Evolutionary conservation across 37 sponge, comb jelly and placozoan genomes (phyloP), one percentile per base, ranked within the genome.

Genomic region (Mnemiopsis leidyi): DNA sequence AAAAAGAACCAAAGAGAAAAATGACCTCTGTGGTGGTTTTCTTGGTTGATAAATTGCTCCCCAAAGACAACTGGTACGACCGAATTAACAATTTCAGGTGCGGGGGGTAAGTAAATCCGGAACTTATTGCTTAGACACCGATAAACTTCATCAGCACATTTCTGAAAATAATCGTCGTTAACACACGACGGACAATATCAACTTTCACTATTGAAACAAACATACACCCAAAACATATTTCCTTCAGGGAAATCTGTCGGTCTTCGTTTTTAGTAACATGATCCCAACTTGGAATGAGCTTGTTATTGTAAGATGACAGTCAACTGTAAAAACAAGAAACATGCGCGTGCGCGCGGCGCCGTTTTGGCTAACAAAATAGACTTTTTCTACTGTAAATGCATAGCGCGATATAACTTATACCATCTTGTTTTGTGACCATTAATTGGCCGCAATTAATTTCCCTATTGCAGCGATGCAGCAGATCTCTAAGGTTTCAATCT

Each of bases 1-100:
- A 48, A 48, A 48, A 48, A 5, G 13, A 5, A 48, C 61, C 61
- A 48, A 13, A 5, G 61, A 5, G 13, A 82, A 5, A 29, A 34
- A 5, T 82, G 18, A 82, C 82, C 82, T 82, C 38, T 31, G 23
- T 82, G 82, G 7, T 82, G 31, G 38, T 82, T 34, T 34, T 82
- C 82, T 23, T 23, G 7, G 23, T 85, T 29, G 26, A 85, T 13
- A 28, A 36, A 37, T 21, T 85, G 90, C 35, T 85, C 90, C 40
- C 90, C 90, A 33, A 85, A 85, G 7, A 85, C 90, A 23, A 23
- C 23, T 16, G 25, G 24, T 1, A 85, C 40, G 2, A 0, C 90
- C 1, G 48, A 7, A 1, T 20, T 0, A 16, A 0, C 79, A 32
- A 20, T 77, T 18, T 31, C 34, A 34, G 35, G 1, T 9, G 79